phyloP scores from a whole-genome alignment of 1,140 invertebrate species.

The Papilio helenus region DNA sequence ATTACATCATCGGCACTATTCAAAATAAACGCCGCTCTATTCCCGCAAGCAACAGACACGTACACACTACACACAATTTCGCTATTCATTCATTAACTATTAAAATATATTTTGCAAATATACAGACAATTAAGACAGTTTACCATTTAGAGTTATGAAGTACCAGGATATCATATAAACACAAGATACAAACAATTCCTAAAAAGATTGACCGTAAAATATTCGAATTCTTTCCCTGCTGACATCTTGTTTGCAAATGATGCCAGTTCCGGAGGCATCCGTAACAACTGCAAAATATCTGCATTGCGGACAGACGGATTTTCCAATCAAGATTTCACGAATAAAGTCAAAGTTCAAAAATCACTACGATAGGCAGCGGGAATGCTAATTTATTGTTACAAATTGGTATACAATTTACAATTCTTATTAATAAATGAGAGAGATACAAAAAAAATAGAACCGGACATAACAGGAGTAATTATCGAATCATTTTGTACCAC shows the following conservation, averaged over 20 bases:
- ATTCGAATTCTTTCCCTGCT: background rate
- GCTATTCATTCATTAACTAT: background rate
- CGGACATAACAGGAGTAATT: background rate
- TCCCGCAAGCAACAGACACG: background rate
- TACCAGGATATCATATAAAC: background rate
- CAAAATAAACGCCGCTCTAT: slow-evolving; percentile 1
- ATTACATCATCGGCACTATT: slow-evolving; percentile 9
- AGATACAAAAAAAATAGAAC: background rate
- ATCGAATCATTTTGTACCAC: background rate
- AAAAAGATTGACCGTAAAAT: background rate
- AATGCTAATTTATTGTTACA: background rate
- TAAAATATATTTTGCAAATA: background rate
- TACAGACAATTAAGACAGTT: background rate
- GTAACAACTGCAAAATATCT: slow-evolving; percentile 15
- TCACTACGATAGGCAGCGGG: background rate
- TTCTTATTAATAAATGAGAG: background rate
- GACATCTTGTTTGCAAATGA: background rate
- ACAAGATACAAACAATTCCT: background rate
- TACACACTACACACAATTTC: background rate
- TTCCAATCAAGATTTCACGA: background rate
- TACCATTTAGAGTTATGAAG: background rate
- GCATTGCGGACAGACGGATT: slow-evolving; percentile 11
- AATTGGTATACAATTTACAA: background rate
- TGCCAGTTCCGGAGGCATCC: background rate
- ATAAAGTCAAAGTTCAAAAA: background rate